These are phyloP conservation scores for Spea bombifrons DNA, from an alignment of 2,113 vertebrate species.

Conservation along the genomic window DNA sequence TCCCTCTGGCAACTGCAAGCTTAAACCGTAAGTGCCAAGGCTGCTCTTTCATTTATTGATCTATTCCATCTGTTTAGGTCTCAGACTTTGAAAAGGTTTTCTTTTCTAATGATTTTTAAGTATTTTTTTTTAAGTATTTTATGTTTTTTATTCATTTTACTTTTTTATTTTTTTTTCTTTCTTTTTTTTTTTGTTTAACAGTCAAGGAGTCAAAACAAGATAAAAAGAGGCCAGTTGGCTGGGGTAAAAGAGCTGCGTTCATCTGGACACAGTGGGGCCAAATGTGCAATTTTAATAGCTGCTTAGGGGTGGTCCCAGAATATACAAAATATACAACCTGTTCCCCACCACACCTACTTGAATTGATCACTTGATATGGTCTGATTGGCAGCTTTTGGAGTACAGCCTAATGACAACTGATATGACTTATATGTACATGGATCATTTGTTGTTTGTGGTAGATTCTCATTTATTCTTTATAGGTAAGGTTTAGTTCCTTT, in stretches of 20 bases:
- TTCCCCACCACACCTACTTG: slow-evolving; percentile 68
- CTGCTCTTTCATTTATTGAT: slow-evolving; percentile 55
- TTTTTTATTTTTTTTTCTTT: slow-evolving; percentile 62
- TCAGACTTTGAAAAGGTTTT: slow-evolving; percentile 53
- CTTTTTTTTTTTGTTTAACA: slow-evolving; percentile 74
- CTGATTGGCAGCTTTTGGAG: slow-evolving; percentile 78
- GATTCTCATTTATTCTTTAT: slow-evolving; percentile 55
- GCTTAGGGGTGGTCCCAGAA: slow-evolving; percentile 72
- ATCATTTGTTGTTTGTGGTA: slow-evolving; percentile 51
- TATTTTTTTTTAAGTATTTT: slow-evolving; percentile 61
- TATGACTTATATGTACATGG: slow-evolving; percentile 54
- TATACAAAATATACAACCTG: slow-evolving; percentile 76
- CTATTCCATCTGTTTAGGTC: slow-evolving; percentile 51
- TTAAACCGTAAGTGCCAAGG: slow-evolving; percentile 67
- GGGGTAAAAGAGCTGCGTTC: slow-evolving; percentile 70
- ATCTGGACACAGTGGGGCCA: slow-evolving; percentile 58
- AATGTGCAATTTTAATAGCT: slow-evolving; percentile 58
- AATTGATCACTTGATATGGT: slow-evolving; percentile 66
- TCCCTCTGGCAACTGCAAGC: slow-evolving; percentile 46
- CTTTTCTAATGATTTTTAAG: slow-evolving; percentile 50
- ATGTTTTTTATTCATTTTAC: slow-evolving; percentile 66
- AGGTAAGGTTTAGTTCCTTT: slow-evolving; percentile 57
- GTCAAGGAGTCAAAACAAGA: slow-evolving; percentile 75
- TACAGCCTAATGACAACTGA: slow-evolving; percentile 67
- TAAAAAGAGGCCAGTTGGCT: slow-evolving; percentile 68